phyloP scores from a whole-genome alignment of 2,888 invertebrate species.

The Subacronicta megacephala region DNA sequence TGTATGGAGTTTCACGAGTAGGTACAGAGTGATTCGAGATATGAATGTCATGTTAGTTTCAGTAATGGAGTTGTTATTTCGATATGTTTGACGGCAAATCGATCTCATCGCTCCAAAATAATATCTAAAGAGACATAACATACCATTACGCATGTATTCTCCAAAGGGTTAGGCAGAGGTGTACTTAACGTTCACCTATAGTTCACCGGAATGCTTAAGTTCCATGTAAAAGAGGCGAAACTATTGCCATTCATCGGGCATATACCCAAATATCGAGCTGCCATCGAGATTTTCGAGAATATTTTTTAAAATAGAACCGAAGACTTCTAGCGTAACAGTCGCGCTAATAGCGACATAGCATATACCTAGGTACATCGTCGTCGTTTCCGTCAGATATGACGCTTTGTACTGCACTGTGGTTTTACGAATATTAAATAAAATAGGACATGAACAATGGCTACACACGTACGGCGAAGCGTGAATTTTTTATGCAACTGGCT shows the following conservation, averaged over 20 bases:
- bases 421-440: slow-evolving; percentile 18
- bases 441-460: slow-evolving; percentile 3
- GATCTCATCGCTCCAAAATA: neutral
- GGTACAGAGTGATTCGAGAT: slow-evolving; percentile 2
- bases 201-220: too few species aligned
- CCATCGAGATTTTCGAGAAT: too few species aligned
- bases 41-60: slow-evolving; percentile 1
- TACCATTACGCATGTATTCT: too few species aligned
- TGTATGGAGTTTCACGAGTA: slow-evolving; percentile 45
- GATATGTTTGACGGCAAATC: neutral
- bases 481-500: slow-evolving; percentile 16
- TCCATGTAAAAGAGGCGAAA: too few species aligned
- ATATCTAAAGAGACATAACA: too few species aligned
- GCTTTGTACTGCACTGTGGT: neutral
- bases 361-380: too few species aligned
- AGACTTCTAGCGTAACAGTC: too few species aligned
- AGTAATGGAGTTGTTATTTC: neutral
- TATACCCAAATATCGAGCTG: too few species aligned
- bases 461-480: slow-evolving; percentile 3
- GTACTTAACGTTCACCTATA: too few species aligned
- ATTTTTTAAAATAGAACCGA: too few species aligned
- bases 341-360: neutral
- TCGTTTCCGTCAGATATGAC: slow-evolving; percentile 8
- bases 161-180: too few species aligned
- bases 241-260: too few species aligned